Conservation (phyloP, 2,113 vertebrate species). For the Hydrolagus affinis region DNA sequence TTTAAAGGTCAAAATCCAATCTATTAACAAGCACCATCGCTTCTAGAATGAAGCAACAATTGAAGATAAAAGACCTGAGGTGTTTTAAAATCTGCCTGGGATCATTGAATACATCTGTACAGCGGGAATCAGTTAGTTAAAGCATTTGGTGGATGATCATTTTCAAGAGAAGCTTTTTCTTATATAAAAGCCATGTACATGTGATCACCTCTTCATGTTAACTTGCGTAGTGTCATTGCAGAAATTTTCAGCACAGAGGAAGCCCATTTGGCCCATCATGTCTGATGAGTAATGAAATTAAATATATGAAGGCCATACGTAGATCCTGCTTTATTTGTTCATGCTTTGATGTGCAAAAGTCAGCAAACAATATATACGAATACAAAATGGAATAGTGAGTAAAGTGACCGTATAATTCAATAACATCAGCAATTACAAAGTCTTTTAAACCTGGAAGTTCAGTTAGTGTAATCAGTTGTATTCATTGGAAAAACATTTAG, state of each 20-base stretch:
- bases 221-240: no score
- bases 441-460: no score
- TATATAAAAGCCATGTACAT: not conserved
- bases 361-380: no score
- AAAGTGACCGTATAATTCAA: no score
- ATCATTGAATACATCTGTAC: constrained; percentile 8
- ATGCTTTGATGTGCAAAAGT: not conserved
- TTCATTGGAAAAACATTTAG: no score
- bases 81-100: not conserved
- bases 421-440: no score
- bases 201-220: not conserved
- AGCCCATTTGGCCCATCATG: not conserved
- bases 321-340: not conserved
- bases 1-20: constrained; percentile 23
- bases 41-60: not conserved
- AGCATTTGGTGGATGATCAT: not conserved
- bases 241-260: no score
- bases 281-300: not conserved
- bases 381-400: no score
- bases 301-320: not conserved
- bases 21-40: not conserved
- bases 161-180: not conserved
- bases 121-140: not conserved
- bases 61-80: not conserved
- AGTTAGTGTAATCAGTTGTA: no score